phyloP scores from a whole-genome alignment of 2,797 vertebrate species.

The Borostomias antarcticus region DNA sequence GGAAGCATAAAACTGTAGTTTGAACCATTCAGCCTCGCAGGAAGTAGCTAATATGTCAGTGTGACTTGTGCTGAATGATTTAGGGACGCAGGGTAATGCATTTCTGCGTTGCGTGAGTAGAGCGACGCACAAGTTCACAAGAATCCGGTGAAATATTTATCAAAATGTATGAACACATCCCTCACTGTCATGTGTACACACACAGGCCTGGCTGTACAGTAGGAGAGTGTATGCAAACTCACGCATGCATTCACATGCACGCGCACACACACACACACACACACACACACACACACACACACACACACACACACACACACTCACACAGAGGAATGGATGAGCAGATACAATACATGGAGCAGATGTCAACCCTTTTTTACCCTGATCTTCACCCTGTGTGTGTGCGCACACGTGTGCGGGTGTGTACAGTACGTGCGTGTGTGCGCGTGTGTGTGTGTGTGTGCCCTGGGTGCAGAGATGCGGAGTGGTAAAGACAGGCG shows the following conservation, averaged over 20 bases:
- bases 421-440: too few relatives aligned
- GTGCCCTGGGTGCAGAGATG: too few relatives aligned
- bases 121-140: background rate
- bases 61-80: background rate
- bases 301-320: background rate
- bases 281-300: background rate
- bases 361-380: too few relatives aligned
- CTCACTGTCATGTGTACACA: background rate
- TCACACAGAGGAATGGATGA: too few relatives aligned
- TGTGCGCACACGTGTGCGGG: too few relatives aligned
- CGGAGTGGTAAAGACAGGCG: background rate
- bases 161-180: background rate
- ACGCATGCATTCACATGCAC: constrained; percentile 12
- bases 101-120: background rate
- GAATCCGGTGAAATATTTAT: background rate
- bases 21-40: background rate
- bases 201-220: background rate
- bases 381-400: too few relatives aligned
- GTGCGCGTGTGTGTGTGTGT: too few relatives aligned
- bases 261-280: background rate
- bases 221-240: too few relatives aligned
- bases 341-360: too few relatives aligned
- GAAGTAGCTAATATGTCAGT: background rate
- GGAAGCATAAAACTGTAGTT: too few relatives aligned
- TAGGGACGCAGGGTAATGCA: background rate